phyloP scores from a whole-genome alignment of 2,113 vertebrate species.

The Paramormyrops kingsleyae region DNA sequence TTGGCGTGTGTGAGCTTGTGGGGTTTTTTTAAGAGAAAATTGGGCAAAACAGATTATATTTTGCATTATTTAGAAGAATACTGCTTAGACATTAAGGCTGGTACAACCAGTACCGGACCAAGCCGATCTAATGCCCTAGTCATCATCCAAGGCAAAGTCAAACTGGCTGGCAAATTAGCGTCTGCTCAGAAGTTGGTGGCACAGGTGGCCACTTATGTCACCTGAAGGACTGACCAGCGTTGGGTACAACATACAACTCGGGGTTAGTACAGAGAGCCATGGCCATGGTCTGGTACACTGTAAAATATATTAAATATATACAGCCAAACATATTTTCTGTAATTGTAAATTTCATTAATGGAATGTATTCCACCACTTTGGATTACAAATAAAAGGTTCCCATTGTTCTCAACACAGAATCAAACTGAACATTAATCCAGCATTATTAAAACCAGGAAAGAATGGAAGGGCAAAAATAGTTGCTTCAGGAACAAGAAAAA shows the following conservation, averaged over 20 bases:
- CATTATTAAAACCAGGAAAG: background rate
- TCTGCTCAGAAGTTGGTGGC: too few species aligned
- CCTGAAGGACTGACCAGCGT: too few species aligned
- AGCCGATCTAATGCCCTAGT: too few species aligned
- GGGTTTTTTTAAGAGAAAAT: background rate
- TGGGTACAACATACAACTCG: background rate
- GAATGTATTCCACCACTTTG: background rate
- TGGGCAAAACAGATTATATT: background rate
- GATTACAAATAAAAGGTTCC: background rate
- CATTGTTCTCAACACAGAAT: background rate
- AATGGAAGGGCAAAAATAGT: background rate
- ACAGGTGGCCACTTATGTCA: too few species aligned
- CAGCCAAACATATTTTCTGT: background rate
- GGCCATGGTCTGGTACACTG: background rate
- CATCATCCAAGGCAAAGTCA: too few species aligned
- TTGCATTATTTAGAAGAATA: background rate
- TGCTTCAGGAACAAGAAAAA: background rate
- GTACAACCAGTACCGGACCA: background rate
- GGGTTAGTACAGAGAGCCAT: background rate
- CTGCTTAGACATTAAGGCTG: background rate
- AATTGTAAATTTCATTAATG: background rate
- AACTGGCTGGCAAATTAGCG: too few species aligned
- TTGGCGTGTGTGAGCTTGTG: background rate
- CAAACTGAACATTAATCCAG: background rate
- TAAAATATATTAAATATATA: background rate